A percentile compares a stretch with the other conserved stretches of the same genome.
These are phyloP conservation scores for Torymus tubicola DNA, from an alignment of 2,888 invertebrate species.

Conservation along the genomic window DNA sequence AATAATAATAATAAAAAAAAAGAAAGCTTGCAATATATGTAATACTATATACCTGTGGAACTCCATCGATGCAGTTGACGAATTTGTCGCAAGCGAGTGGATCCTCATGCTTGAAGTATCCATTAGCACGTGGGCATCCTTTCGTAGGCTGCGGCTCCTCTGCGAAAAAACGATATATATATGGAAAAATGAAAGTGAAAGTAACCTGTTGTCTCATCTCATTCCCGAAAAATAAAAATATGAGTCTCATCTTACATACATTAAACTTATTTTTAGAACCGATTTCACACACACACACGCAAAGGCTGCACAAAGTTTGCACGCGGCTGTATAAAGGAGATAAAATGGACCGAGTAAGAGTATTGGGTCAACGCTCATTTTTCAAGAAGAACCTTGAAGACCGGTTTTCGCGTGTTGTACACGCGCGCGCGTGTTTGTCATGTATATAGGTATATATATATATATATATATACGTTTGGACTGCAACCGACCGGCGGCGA, in stretches of 20 bases:
- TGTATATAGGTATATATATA: too few species aligned
- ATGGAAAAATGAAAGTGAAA: constrained; percentile 22
- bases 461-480: background rate
- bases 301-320: background rate
- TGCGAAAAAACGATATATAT: constrained; percentile 69
- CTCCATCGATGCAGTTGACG: constrained; percentile 87
- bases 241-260: too few species aligned
- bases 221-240: too few species aligned
- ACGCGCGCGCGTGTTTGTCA: background rate
- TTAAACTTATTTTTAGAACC: too few species aligned
- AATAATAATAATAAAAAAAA: too few species aligned
- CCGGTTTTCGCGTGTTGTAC: constrained; percentile 29
- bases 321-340: background rate
- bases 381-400: constrained; percentile 54
- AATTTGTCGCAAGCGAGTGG: constrained; percentile 86
- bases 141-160: constrained; percentile 86
- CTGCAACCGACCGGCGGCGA: background rate
- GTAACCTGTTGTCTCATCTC: background rate
- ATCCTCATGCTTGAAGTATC: constrained; percentile 87
- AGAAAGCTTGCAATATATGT: background rate
- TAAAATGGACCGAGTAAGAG: constrained; percentile 24
- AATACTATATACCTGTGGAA: constrained; percentile 78
- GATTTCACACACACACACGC: too few species aligned
- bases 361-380: constrained; percentile 30
- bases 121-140: constrained; percentile 87